Base-by-base conservation (phyloP, 2,113 vertebrate species). In the Onychostruthus taczanowskii region DNA sequence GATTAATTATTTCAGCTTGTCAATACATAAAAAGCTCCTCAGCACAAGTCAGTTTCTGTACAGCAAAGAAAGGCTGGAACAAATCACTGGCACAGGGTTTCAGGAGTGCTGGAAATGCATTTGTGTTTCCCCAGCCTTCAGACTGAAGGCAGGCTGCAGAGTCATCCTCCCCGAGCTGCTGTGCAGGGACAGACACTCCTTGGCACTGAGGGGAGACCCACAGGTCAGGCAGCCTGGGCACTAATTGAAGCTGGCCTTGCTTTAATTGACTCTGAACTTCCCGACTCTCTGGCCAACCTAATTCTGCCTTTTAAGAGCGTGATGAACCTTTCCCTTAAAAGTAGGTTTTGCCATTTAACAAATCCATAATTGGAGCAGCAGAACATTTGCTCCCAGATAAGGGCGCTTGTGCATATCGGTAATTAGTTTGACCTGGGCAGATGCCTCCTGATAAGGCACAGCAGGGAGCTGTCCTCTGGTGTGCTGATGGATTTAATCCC, bases 371-470 rank as follows among this genome's bases (percentile, higher is more conserved):
- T 55, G 63, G 56, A 64, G 21, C 59, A 33, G 84, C 61, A 33
- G 74, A 96, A 78, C 63, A 2, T 95, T 96, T 96, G 82, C 87
- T 95, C 30, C 46, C 35, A 90, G 96, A 96, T 97, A 97, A 96
- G 85, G 61, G n/a, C 46, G 7, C 80, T 85, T 59, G 84, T 89
- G 59, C 6, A 4, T 19, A 0, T 28, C 73, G 67, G 66, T 68
- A 73, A 94, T 96, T 63, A 73, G 87, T 92, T 96, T 97, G 94
- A 95, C 88, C 85, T 82, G 94, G 84, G 43, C 68, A 66, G 84
- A 91, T 97, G 93, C 89, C 79, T 89, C 81, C 88, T 89, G 94
- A 96, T 95, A 97, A 97, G 84, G 70, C 80, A 28, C 73, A 67
- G 64, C 43, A 55, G 75, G 73, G 80, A 66, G 35, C 46, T 85